Evolutionary conservation across 2,797 vertebrate species (phyloP).

Genomic region (Urocyon cinereoargenteus): DNA sequence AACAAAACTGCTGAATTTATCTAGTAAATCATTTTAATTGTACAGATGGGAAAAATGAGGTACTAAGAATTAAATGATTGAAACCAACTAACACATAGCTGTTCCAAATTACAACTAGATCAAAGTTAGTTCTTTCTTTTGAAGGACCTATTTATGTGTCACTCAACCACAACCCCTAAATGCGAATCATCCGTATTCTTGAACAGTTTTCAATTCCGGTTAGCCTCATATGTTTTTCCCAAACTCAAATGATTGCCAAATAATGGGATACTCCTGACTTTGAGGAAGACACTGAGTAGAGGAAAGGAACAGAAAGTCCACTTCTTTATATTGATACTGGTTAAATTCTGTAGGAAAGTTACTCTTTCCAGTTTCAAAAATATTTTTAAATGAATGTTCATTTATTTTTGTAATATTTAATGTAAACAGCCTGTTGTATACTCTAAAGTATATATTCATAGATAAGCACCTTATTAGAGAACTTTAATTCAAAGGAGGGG

Average conservation of each 20-base stretch:
- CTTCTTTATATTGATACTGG: background rate
- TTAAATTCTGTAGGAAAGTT: background rate
- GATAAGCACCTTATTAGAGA: background rate
- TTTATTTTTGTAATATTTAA: background rate
- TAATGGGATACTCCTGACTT: background rate
- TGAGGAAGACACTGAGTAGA: background rate
- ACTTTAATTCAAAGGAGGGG: background rate
- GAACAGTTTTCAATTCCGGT: background rate
- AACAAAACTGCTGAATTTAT: conserved; percentile 20
- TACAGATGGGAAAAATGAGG: background rate
- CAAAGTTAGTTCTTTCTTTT: background rate
- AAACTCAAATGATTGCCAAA: background rate
- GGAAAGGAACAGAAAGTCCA: background rate
- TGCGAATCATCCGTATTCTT: background rate
- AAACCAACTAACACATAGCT: background rate
- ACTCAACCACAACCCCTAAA: background rate
- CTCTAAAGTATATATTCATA: background rate
- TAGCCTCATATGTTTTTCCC: background rate
- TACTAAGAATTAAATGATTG: background rate
- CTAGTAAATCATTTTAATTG: conserved; percentile 26
- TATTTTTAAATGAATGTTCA: background rate
- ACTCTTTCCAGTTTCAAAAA: background rate
- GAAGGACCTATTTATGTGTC: background rate
- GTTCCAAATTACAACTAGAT: background rate
- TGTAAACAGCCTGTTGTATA: background rate